Evolutionary conservation across 2,113 vertebrate genomes (phyloP).

Genomic region (Leiothrix lutea): DNA sequence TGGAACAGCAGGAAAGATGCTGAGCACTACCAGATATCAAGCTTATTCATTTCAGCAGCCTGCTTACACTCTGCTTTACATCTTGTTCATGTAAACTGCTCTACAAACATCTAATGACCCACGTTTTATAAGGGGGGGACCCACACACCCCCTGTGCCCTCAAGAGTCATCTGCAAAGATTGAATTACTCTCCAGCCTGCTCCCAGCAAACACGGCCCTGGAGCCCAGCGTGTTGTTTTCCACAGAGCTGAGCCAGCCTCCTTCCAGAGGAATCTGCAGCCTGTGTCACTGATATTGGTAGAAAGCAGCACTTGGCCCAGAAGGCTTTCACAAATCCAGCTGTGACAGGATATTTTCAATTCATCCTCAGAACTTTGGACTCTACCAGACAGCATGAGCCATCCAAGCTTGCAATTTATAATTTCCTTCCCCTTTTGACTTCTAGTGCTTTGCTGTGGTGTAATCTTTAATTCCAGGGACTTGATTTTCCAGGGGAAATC

Average conservation of each 20-base stretch:
- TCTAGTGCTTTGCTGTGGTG: not conserved
- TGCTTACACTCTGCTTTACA: not conserved
- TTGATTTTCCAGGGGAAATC: not conserved
- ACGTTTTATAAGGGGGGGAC: not conserved
- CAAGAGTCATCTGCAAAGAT: not conserved
- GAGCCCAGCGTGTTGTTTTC: not conserved
- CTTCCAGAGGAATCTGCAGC: not conserved
- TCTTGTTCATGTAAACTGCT: not conserved
- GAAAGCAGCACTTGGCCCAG: not conserved
- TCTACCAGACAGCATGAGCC: not conserved
- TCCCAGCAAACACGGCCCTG: not conserved
- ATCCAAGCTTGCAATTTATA: not conserved
- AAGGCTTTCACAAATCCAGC: not conserved
- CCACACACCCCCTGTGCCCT: not conserved
- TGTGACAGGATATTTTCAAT: not conserved
- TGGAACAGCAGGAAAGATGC: conserved; percentile 15
- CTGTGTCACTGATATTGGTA: not conserved
- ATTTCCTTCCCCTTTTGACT: not conserved
- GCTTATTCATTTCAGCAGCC: not conserved
- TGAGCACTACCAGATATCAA: not conserved
- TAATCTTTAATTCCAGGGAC: not conserved
- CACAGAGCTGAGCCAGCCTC: not conserved
- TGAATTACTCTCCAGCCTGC: not conserved
- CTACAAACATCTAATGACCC: fast-evolving
- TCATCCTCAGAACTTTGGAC: not conserved